Conservation (phyloP, 2,797 vertebrate genomes). For the Pseudochaenichthys georgianus region DNA sequence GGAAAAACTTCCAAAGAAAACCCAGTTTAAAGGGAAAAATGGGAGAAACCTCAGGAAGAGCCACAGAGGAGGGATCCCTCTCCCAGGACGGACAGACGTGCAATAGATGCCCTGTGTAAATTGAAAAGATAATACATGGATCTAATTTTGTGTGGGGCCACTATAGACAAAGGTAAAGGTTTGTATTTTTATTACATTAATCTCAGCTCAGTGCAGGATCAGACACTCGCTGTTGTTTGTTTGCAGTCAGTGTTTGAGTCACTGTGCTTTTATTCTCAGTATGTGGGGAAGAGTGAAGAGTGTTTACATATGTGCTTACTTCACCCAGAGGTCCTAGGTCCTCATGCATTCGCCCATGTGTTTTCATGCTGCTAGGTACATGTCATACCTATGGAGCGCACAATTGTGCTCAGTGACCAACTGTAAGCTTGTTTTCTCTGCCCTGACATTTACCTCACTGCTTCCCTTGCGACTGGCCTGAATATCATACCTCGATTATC, state of each 20-base stretch:
- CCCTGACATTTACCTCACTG: slow-evolving; percentile 78
- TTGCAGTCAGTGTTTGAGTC: slow-evolving; percentile 25
- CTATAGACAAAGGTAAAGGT: slow-evolving; percentile 14
- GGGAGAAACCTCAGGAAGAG: no score
- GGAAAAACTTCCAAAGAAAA: no score
- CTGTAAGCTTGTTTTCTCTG: slow-evolving; percentile 77
- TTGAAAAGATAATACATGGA: no score
- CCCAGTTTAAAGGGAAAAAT: no score
- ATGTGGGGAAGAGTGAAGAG: slow-evolving; percentile 42
- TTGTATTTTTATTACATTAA: slow-evolving; percentile 33
- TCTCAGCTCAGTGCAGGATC: slow-evolving; percentile 29
- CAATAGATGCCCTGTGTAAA: no score
- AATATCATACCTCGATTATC: slow-evolving; percentile 73
- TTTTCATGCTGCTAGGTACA: slow-evolving; percentile 69
- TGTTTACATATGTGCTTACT: slow-evolving; percentile 73
- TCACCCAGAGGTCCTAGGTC: slow-evolving; percentile 49
- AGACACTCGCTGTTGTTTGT: slow-evolving; percentile 38
- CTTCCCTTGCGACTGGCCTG: slow-evolving; percentile 59
- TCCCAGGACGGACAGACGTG: no score
- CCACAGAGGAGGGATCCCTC: no score
- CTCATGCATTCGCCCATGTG: slow-evolving; percentile 58
- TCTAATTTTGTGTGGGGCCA: slow-evolving; percentile 35
- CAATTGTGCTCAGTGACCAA: slow-evolving; percentile 68
- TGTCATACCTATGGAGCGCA: slow-evolving; percentile 75
- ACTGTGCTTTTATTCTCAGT: slow-evolving; percentile 47